phyloP scores from a whole-genome alignment of 2,888 invertebrate genomes.

The Odiellus spinosus region DNA sequence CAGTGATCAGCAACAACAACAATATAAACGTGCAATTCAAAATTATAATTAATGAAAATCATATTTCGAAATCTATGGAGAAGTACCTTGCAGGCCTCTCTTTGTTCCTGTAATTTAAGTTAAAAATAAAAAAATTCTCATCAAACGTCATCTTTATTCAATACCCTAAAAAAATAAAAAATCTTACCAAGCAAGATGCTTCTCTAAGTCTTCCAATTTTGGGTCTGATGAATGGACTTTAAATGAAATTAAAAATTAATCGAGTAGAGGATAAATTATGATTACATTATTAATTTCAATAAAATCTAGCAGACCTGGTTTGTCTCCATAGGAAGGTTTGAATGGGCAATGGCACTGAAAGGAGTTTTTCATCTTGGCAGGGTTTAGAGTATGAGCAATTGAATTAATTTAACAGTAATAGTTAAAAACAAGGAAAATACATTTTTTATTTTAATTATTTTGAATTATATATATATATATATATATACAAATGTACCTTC shows the following conservation, averaged over 20 bases:
- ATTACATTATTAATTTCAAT: neutral
- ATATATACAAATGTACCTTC: too few species aligned
- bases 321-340: conserved; percentile 96
- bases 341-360: conserved; percentile 78
- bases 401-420: too few species aligned
- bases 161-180: too few species aligned
- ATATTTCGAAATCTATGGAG: neutral
- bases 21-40: too few species aligned
- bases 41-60: neutral
- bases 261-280: neutral
- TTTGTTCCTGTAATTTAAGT: conserved; percentile 16
- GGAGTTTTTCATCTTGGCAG: conserved; percentile 25
- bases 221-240: conserved; percentile 85
- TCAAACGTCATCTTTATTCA: too few species aligned
- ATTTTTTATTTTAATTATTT: too few species aligned
- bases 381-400: too few species aligned
- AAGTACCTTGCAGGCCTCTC: conserved; percentile 71
- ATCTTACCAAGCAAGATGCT: conserved; percentile 91
- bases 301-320: conserved; percentile 43
- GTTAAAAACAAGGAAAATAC: too few species aligned
- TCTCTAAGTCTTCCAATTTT: conserved; percentile 92
- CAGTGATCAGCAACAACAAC: neutral
- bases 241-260: conserved; percentile 24
- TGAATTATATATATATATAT: too few species aligned
- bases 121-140: too few species aligned